Conservation (phyloP, 2,113 vertebrate genomes). For the Halcyon senegalensis region DNA sequence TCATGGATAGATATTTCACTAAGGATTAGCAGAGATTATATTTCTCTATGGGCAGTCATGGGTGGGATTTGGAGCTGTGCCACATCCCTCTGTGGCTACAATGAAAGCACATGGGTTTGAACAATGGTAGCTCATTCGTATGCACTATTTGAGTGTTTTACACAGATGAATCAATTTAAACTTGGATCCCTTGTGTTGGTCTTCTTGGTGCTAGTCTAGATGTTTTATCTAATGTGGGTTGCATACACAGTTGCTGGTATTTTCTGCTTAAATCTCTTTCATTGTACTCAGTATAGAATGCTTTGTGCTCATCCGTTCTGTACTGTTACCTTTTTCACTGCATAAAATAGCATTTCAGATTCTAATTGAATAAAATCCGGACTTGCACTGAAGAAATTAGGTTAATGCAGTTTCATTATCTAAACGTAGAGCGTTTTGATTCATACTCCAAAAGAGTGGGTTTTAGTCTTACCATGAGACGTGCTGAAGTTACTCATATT, state of each 20-base stretch:
- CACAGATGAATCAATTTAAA: not conserved
- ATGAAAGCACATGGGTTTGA: not conserved
- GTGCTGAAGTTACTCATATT: not conserved
- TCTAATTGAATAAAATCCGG: not conserved
- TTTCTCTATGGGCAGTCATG: not conserved
- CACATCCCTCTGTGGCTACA: not conserved
- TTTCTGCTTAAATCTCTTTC: not conserved
- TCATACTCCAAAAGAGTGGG: not conserved
- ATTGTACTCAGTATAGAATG: not conserved
- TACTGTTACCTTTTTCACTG: not conserved
- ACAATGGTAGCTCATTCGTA: not conserved
- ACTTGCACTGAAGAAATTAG: not conserved
- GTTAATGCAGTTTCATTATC: not conserved
- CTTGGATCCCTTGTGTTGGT: not conserved
- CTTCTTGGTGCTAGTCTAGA: not conserved
- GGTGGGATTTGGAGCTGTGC: not conserved
- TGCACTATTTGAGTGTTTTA: not conserved
- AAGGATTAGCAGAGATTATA: slow-evolving; percentile 16
- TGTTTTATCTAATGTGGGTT: not conserved
- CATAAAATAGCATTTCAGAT: not conserved
- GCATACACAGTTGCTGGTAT: not conserved
- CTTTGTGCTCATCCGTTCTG: not conserved
- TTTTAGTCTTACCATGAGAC: not conserved
- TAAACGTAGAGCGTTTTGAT: not conserved
- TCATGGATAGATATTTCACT: not conserved